A percentile compares a stretch with the other conserved stretches of the same genome.
phyloP scores from a whole-genome alignment of 2,797 vertebrate genomes.

The Acanthiza pusilla region DNA sequence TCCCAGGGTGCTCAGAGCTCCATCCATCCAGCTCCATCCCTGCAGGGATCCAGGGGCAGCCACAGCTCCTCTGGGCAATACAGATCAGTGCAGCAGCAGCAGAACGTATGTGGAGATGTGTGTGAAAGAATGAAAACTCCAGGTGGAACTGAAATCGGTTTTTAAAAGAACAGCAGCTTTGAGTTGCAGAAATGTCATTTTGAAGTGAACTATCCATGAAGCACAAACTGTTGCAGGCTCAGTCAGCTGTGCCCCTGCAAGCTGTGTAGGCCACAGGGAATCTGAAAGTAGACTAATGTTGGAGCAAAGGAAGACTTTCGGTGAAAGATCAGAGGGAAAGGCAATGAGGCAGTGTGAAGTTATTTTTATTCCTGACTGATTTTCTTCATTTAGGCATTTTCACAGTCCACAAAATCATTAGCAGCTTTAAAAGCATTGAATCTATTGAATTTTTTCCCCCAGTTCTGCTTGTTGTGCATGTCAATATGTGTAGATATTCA shows the following conservation, averaged over 20 bases:
- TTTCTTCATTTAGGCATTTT: neutral
- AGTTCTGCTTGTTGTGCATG: neutral
- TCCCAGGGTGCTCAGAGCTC: neutral
- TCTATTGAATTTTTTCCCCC: rapidly evolving
- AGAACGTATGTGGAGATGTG: neutral
- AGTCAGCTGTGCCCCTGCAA: neutral
- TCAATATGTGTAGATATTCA: neutral
- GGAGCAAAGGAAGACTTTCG: neutral
- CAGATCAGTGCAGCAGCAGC: neutral
- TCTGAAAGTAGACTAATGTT: neutral
- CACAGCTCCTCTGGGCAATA: neutral
- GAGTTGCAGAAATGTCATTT: neutral
- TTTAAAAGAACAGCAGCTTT: neutral
- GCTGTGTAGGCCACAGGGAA: neutral
- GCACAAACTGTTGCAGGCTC: neutral
- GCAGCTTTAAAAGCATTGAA: neutral
- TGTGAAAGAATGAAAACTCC: neutral
- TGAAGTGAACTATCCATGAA: neutral
- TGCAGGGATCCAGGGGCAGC: neutral
- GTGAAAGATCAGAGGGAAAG: constrained; percentile 16
- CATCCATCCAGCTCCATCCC: neutral
- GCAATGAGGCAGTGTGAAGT: neutral
- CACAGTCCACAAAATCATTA: neutral
- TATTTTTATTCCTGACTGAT: constrained; percentile 25
- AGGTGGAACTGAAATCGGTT: neutral